These are phyloP conservation scores for Rallus limicola DNA, from an alignment of 2,113 vertebrate genomes.

Conservation along the genomic window DNA sequence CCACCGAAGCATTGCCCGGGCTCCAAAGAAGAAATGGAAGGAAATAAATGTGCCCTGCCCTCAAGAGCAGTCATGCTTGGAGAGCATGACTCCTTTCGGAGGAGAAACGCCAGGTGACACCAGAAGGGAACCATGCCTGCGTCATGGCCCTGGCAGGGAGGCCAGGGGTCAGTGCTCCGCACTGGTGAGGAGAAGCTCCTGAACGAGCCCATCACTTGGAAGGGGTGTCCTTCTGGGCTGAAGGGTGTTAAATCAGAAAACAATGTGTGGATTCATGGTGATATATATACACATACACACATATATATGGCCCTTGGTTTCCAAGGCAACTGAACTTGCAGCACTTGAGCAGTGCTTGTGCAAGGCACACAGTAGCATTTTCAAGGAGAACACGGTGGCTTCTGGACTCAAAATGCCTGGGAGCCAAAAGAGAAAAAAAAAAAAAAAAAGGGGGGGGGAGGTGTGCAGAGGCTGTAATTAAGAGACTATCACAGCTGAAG, in stretches of 20 bases:
- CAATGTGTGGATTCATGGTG: not conserved
- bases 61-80: not conserved
- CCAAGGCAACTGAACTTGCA: slow-evolving; percentile 49
- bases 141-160: not conserved
- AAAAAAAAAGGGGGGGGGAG: no score
- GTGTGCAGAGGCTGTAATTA: not conserved
- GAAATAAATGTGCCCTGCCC: not conserved
- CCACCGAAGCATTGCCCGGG: not conserved
- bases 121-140: not conserved
- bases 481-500: not conserved
- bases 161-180: not conserved
- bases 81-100: no score
- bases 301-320: slow-evolving; percentile 20
- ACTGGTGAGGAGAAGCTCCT: not conserved
- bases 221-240: not conserved
- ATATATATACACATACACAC: not conserved
- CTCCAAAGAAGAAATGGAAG: not conserved
- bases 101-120: not conserved
- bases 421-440: not conserved
- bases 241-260: not conserved
- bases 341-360: not conserved
- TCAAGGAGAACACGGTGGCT: not conserved
- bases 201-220: rapidly evolving
- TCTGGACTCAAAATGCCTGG: not conserved
- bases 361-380: not conserved